Evolutionary conservation across 2,888 invertebrate genomes (phyloP).

Genomic region (Unio delphinus): DNA sequence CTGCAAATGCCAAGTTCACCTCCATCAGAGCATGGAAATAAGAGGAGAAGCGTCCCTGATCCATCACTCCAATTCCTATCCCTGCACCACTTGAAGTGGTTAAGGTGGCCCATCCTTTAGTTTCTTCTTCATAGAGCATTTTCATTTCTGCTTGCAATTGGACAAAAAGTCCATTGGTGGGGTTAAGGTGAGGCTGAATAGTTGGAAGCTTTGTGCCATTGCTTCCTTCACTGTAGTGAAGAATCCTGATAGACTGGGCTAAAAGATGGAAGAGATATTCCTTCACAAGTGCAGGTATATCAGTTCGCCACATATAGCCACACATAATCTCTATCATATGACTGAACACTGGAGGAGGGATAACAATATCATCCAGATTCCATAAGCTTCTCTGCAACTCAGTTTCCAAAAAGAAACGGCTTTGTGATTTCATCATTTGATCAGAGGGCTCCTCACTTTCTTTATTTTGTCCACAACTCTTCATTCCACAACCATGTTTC

Average conservation of each 20-base stretch:
- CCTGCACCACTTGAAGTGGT: slow-evolving; percentile 55
- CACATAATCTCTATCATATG: slow-evolving; percentile 66
- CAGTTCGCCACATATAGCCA: slow-evolving; percentile 64
- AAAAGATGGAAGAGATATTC: slow-evolving; percentile 67
- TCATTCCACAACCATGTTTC: slow-evolving; percentile 59
- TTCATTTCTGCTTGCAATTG: slow-evolving; percentile 65
- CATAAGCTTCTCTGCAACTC: slow-evolving; percentile 53
- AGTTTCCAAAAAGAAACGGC: slow-evolving; percentile 19
- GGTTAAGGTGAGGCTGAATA: slow-evolving; percentile 51
- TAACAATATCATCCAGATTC: slow-evolving; percentile 61
- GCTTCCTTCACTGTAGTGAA: slow-evolving; percentile 60
- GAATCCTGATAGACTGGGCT: slow-evolving; percentile 64
- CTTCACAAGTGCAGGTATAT: slow-evolving; percentile 65
- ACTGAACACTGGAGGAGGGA: slow-evolving; percentile 61
- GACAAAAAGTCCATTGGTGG: slow-evolving; percentile 52
- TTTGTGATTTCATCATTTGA: slow-evolving; percentile 7
- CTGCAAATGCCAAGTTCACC: slow-evolving; percentile 64
- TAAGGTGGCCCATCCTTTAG: slow-evolving; percentile 56
- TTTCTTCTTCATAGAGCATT: slow-evolving; percentile 65
- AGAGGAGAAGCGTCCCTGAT: slow-evolving; percentile 66
- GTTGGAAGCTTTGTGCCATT: slow-evolving; percentile 41
- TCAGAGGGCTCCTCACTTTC: slow-evolving; percentile 17
- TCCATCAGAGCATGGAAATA: slow-evolving; percentile 69
- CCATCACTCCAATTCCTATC: slow-evolving; percentile 60
- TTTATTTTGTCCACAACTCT: slow-evolving; percentile 45